phyloP scores from a whole-genome alignment of 92 coral and sea anemone genomes.

The Galaxea fascicularis region DNA sequence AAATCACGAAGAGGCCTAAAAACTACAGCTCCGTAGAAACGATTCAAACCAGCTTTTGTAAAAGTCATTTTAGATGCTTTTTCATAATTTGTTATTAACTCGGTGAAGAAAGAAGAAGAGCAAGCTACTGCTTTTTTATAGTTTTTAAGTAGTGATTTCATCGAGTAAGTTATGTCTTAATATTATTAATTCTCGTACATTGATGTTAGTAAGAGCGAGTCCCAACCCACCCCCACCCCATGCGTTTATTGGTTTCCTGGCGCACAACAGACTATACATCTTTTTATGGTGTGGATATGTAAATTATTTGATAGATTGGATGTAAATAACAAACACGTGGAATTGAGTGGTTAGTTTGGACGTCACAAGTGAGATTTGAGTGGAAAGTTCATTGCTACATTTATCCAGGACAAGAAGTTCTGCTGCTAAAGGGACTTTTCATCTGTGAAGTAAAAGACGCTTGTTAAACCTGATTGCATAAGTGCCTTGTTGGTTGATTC shows the following conservation, averaged over 20 bases:
- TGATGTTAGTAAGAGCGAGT: conserved; percentile 7
- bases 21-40: neutral
- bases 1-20: neutral
- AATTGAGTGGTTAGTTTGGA: neutral
- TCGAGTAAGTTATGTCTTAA: neutral
- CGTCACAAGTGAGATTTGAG: neutral
- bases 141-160: neutral
- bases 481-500: too few species aligned
- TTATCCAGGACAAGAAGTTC: too few species aligned
- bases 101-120: neutral
- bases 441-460: too few species aligned
- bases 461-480: too few species aligned
- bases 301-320: conserved; percentile 9
- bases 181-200: neutral
- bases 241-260: conserved; percentile 2
- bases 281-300: conserved; percentile 2
- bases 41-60: neutral
- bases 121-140: neutral
- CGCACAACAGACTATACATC: neutral
- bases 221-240: neutral
- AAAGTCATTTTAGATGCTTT: neutral
- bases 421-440: too few species aligned
- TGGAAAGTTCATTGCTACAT: neutral
- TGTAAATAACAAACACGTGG: neutral
- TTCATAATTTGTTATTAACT: neutral